These are phyloP conservation scores for Cairina moschata DNA, from an alignment of 2,113 vertebrate genomes.

Conservation along the genomic window DNA sequence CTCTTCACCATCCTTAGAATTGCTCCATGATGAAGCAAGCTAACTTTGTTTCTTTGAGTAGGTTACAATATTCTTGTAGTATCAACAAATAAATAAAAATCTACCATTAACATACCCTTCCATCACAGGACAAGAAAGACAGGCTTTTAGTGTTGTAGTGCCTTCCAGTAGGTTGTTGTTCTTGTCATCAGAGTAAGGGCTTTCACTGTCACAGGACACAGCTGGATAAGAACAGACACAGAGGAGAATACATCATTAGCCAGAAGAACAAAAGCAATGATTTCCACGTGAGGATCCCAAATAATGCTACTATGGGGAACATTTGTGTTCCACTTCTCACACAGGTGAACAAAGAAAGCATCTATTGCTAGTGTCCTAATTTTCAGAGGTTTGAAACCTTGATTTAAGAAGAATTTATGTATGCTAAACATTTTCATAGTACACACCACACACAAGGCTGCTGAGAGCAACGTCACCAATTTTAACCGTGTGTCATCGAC, in stretches of 20 bases:
- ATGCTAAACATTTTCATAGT: not conserved
- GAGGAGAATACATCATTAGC: not conserved
- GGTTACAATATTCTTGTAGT: not conserved
- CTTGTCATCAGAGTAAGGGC: conserved; percentile 71
- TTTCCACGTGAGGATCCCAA: not conserved
- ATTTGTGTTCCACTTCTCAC: not conserved
- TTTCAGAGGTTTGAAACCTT: not conserved
- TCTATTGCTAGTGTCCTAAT: not conserved
- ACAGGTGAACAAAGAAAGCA: not conserved
- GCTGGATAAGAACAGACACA: conserved; percentile 63
- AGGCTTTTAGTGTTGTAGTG: conserved; percentile 76
- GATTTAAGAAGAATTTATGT: not conserved
- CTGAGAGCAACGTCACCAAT: not conserved
- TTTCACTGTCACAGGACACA: conserved; percentile 68
- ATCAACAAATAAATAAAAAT: not conserved
- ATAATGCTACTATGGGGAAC: not conserved
- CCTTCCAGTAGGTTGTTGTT: conserved; percentile 65
- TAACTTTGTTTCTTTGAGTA: not conserved
- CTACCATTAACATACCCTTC: conserved; percentile 77
- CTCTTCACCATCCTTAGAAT: not conserved
- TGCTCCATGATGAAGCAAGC: not conserved
- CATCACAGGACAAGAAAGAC: conserved; percentile 80
- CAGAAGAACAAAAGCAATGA: not conserved
- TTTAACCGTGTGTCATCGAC: not conserved
- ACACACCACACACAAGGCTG: accelerated